phyloP scores from a whole-genome alignment of 2,113 vertebrate species.

The Heterotilapia buettikoferi region DNA sequence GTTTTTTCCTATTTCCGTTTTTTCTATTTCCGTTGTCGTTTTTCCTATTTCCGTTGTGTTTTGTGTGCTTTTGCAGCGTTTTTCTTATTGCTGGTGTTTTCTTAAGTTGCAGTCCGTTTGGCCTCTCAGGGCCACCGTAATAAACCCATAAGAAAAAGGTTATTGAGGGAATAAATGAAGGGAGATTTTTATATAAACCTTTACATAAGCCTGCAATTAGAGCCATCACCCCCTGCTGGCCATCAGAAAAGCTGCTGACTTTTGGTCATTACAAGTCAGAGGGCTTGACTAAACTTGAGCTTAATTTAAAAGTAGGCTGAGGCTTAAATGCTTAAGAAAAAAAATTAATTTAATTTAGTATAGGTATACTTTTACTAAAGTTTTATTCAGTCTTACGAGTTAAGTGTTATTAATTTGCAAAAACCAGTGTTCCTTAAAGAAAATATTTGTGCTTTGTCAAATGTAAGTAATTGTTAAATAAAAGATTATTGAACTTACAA shows the following conservation, averaged over 20 bases:
- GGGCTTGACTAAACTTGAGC: not conserved
- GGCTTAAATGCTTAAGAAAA: not conserved
- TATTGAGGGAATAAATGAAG: not conserved
- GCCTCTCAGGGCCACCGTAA: fast-evolving
- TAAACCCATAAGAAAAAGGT: not conserved
- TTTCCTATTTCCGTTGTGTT: not conserved
- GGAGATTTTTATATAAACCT: not conserved
- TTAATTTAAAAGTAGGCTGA: not conserved
- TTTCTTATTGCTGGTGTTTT: not conserved
- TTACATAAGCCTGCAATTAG: not conserved
- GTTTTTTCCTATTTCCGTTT: too few species aligned
- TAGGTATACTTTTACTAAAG: not conserved
- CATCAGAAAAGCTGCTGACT: not conserved
- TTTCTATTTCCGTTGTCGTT: too few species aligned
- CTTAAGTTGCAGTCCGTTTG: not conserved
- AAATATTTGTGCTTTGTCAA: not conserved
- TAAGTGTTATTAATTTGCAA: not conserved
- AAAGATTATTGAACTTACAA: not conserved
- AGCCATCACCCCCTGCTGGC: not conserved
- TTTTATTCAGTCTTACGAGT: not conserved
- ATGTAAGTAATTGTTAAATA: not conserved
- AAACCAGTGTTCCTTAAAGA: not conserved
- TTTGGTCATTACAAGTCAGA: not conserved
- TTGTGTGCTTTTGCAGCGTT: not conserved
- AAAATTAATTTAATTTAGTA: not conserved